phyloP scores from a whole-genome alignment of 2,797 vertebrate genomes.

The Kryptopterus vitreolus region DNA sequence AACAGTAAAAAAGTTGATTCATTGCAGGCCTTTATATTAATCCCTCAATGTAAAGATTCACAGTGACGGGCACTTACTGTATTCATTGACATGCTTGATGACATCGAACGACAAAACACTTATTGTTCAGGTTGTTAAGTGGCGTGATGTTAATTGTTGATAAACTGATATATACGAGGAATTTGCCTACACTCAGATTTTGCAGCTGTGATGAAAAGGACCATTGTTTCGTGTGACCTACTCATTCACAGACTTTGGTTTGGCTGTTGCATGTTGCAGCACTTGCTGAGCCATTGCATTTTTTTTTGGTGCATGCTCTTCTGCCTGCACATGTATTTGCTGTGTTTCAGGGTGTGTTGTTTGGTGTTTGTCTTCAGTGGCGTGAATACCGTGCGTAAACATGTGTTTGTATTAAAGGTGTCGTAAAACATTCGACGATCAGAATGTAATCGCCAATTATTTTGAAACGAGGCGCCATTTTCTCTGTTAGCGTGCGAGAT shows the following conservation, averaged over 20 bases:
- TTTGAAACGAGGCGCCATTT: not conserved
- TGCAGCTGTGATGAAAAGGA: conserved; percentile 8
- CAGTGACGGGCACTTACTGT: too few species aligned
- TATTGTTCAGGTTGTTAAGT: not conserved
- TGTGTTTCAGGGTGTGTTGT: conserved; percentile 18
- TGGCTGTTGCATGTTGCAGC: conserved; percentile 36
- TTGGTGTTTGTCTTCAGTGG: too few species aligned
- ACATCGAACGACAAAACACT: not conserved
- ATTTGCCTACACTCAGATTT: conserved; percentile 1
- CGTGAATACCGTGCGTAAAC: not conserved
- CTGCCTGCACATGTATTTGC: conserved; percentile 33
- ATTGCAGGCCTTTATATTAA: too few species aligned
- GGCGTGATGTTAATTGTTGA: not conserved
- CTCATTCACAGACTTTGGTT: conserved; percentile 1
- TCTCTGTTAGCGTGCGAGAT: not conserved
- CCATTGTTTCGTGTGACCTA: conserved; percentile 13
- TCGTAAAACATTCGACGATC: too few species aligned
- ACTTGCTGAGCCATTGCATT: conserved; percentile 13
- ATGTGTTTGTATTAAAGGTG: not conserved
- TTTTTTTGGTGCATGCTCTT: conserved; percentile 39
- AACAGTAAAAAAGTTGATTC: too few species aligned
- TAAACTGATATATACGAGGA: not conserved
- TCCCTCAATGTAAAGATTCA: too few species aligned
- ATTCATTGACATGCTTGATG: not conserved
- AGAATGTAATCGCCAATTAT: too few species aligned